phyloP scores from a whole-genome alignment of 2,797 vertebrate genomes.

The Acridotheres tristis region DNA sequence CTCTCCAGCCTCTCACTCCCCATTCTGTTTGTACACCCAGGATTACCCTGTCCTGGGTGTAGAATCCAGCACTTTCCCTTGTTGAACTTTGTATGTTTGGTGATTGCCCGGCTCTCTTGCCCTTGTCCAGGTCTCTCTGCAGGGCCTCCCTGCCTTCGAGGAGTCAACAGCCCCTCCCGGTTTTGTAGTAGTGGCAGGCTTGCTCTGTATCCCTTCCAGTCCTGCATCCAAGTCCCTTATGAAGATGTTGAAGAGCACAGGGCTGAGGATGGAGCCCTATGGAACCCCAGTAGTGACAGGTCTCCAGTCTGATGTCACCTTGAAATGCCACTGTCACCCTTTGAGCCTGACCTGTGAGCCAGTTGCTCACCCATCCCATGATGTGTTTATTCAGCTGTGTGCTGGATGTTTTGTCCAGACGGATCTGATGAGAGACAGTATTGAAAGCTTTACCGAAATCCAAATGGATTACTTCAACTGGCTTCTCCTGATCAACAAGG shows the following conservation, averaged over 20 bases:
- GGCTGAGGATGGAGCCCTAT: neutral
- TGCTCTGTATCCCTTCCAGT: neutral
- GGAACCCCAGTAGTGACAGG: neutral
- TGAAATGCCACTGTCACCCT: no score
- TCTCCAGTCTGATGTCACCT: neutral
- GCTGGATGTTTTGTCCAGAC: neutral
- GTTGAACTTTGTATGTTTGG: neutral
- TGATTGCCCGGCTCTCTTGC: neutral
- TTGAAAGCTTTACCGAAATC: neutral
- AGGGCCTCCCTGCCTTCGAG: neutral
- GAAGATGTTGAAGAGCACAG: neutral
- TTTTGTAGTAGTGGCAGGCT: neutral
- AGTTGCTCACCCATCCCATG: neutral
- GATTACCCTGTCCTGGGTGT: neutral
- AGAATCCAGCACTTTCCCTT: neutral
- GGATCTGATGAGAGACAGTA: neutral
- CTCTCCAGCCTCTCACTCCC: neutral
- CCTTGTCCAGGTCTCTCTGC: neutral
- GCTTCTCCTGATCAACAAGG: accelerated
- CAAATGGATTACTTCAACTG: neutral
- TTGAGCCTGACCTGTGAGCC: neutral
- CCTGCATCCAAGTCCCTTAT: neutral
- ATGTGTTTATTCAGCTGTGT: neutral
- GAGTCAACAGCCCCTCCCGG: neutral
- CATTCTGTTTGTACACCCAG: neutral